These are phyloP conservation scores for Tadarida brasiliensis DNA, from an alignment of 2,797 vertebrate genomes.

Conservation along the genomic window DNA sequence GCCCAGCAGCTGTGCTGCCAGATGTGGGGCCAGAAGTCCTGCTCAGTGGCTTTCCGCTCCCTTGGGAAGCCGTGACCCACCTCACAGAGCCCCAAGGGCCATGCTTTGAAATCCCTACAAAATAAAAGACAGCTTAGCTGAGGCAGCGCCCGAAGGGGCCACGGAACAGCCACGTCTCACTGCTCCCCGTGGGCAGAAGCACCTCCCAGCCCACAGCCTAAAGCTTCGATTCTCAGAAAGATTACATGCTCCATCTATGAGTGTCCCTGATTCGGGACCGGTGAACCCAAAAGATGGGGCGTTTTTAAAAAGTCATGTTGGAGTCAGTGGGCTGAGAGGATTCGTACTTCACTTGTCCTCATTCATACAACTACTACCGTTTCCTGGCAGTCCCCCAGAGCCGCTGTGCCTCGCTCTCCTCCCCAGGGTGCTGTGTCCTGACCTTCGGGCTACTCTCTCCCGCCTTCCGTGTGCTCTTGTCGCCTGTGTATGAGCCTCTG, in stretches of 20 bases:
- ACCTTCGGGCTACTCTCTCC: neutral
- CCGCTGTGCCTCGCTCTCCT: too few species aligned
- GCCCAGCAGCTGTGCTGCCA: neutral
- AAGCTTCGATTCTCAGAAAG: neutral
- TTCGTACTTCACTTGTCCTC: neutral
- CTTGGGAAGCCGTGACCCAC: neutral
- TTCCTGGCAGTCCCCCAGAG: neutral
- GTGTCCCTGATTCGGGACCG: neutral
- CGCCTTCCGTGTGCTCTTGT: neutral
- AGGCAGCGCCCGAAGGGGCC: neutral
- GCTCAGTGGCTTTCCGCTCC: neutral
- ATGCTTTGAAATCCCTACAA: neutral
- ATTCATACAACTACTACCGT: neutral
- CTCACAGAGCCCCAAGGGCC: neutral
- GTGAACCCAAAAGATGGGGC: neutral
- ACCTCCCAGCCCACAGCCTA: too few species aligned
- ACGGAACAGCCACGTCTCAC: accelerated
- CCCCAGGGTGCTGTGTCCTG: neutral
- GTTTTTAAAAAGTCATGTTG: neutral
- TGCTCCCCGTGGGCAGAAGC: accelerated
- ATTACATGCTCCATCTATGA: neutral
- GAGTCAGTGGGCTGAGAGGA: neutral
- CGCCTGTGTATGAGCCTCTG: neutral
- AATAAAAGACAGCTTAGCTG: neutral
- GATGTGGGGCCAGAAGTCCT: neutral